A percentile compares a stretch with the other conserved stretches of the same genome.
These are phyloP conservation scores for Eupithecia subfuscata DNA, from an alignment of 2,888 invertebrate genomes.

Conservation along the genomic window DNA sequence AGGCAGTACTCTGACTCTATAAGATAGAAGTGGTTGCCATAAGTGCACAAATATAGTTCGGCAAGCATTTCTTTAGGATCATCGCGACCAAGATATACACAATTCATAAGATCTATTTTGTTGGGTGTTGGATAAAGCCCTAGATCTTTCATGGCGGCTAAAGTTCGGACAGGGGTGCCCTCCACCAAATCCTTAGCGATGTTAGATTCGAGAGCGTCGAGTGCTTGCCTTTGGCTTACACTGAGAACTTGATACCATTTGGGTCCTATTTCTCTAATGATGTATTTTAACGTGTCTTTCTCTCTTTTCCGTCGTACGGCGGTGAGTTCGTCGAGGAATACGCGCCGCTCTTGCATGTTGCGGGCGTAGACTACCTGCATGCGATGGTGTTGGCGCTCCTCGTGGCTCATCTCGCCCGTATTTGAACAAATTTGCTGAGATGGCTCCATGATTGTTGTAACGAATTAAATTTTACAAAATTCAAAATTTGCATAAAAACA, in stretches of 20 bases:
- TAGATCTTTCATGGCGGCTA: conserved; percentile 56
- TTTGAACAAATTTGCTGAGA: background rate
- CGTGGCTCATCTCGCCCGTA: conserved; percentile 52
- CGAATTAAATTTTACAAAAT: background rate
- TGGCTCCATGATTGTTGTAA: conserved; percentile 15
- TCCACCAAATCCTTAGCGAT: conserved; percentile 74
- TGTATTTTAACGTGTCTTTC: conserved; percentile 48
- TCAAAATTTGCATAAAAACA: background rate
- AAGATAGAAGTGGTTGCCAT: conserved; percentile 64
- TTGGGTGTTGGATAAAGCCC: conserved; percentile 67
- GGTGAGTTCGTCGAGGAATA: conserved; percentile 73
- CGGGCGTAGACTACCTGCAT: conserved; percentile 64
- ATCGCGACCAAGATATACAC: conserved; percentile 60
- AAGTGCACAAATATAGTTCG: conserved; percentile 62
- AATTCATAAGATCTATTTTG: conserved; percentile 62
- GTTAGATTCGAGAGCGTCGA: conserved; percentile 60
- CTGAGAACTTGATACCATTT: conserved; percentile 76
- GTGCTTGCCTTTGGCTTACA: conserved; percentile 63
- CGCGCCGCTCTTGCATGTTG: conserved; percentile 62
- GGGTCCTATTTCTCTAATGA: conserved; percentile 64
- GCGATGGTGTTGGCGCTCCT: conserved; percentile 52
- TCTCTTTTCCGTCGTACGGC: conserved; percentile 55
- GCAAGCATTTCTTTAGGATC: conserved; percentile 74
- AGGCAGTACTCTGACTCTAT: conserved; percentile 61
- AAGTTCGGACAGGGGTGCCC: conserved; percentile 63